phyloP scores from a whole-genome alignment of 1,140 invertebrate species.

The Amphibalanus amphitrite region DNA sequence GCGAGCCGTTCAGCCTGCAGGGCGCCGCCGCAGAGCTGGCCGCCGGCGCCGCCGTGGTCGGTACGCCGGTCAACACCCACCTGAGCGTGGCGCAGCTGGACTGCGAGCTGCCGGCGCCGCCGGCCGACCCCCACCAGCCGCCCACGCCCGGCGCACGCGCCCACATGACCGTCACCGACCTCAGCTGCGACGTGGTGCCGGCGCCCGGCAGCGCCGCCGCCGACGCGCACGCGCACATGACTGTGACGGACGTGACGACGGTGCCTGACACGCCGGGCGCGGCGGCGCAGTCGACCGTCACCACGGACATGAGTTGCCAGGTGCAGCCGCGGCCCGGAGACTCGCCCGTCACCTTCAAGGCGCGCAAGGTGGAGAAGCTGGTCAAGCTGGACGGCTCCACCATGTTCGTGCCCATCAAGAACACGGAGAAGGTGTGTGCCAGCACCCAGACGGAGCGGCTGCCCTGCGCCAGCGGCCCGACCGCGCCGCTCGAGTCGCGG shows the following conservation, averaged over 20 bases:
- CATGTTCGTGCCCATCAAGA: not conserved
- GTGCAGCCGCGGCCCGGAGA: not conserved
- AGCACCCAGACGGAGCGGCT: slow-evolving; percentile 13
- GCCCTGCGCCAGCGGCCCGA: slow-evolving; percentile 2
- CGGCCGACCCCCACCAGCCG: not conserved
- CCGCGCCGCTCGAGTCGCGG: slow-evolving; percentile 8
- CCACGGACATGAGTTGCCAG: not conserved
- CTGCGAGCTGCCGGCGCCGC: not conserved
- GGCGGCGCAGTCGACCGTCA: not conserved
- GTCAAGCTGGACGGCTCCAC: slow-evolving; percentile 2
- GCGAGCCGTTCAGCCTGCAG: slow-evolving; percentile 6
- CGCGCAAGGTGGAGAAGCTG: slow-evolving; percentile 5
- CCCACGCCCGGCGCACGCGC: not conserved
- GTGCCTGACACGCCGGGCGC: too few relatives aligned
- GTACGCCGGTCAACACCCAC: not conserved
- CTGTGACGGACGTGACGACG: not conserved
- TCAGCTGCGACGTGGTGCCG: not conserved
- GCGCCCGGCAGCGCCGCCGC: not conserved
- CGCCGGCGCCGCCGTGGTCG: not conserved
- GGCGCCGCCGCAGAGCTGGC: not conserved
- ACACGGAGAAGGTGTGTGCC: slow-evolving; percentile 10
- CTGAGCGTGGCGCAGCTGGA: not conserved
- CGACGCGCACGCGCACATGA: not conserved
- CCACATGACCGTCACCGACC: not conserved
- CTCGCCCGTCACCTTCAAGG: not conserved